Evolutionary conservation across 2,888 invertebrate genomes (phyloP).

Genomic region (Sphecodes monilicornis): DNA sequence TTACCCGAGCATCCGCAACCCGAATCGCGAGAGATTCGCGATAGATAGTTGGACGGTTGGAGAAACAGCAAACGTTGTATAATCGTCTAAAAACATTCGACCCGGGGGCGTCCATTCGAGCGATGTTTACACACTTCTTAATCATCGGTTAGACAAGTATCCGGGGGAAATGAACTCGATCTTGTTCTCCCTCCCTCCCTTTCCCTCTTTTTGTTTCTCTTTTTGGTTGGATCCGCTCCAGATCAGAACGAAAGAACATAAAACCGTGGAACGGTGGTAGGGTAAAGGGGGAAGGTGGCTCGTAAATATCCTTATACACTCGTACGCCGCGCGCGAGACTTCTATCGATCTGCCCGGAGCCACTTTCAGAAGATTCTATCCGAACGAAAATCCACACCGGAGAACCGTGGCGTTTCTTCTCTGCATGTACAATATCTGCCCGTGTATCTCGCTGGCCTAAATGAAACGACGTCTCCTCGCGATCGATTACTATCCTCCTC

Average conservation of each 20-base stretch:
- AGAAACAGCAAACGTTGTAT: conserved; percentile 17
- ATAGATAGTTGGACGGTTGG: neutral
- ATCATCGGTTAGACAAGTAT: conserved; percentile 53
- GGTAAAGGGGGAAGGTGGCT: conserved; percentile 1
- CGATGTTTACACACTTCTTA: conserved; percentile 39
- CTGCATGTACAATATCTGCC: conserved; percentile 24
- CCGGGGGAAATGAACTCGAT: conserved; percentile 51
- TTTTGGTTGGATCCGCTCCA: conserved; percentile 49
- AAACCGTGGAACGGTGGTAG: neutral
- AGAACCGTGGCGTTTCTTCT: conserved; percentile 14
- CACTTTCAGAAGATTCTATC: conserved; percentile 63
- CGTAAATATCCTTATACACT: conserved; percentile 68
- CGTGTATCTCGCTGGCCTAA: conserved; percentile 11
- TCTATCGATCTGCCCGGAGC: conserved; percentile 64
- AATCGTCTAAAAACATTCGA: conserved; percentile 44
- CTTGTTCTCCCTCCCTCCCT: neutral
- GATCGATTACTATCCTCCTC: conserved; percentile 26
- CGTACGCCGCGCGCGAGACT: conserved; percentile 46
- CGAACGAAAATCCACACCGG: conserved; percentile 59
- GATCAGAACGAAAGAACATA: conserved; percentile 35
- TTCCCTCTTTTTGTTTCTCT: neutral
- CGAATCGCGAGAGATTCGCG: neutral
- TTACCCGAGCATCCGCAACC: neutral
- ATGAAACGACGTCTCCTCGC: conserved; percentile 27
- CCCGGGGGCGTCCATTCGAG: conserved; percentile 18